phyloP scores from a whole-genome alignment of 1,140 invertebrate species.

The Rhopalosiphum maidis region DNA sequence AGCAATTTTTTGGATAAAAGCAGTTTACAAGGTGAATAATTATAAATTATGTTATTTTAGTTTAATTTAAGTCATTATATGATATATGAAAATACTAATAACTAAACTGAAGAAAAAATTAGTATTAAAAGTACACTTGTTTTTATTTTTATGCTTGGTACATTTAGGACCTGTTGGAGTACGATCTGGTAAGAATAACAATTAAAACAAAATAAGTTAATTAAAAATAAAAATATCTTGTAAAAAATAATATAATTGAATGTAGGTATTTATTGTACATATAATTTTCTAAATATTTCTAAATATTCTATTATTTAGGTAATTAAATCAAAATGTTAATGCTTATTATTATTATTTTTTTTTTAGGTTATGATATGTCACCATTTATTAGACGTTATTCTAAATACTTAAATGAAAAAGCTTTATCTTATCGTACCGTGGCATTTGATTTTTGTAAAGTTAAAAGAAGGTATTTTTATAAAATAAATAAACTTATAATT shows the following conservation, averaged over 20 bases:
- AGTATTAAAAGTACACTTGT: conserved; percentile 48
- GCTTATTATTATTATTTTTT: conserved; percentile 43
- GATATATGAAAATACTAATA: background rate
- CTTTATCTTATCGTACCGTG: conserved; percentile 94
- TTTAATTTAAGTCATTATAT: background rate
- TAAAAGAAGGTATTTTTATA: conserved; percentile 83
- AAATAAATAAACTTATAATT: background rate
- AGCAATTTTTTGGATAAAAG: conserved; percentile 97
- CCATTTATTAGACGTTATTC: conserved; percentile 98
- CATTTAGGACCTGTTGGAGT: conserved; percentile 50
- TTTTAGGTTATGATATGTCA: conserved; percentile 98
- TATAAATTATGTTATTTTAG: background rate
- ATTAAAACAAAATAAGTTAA: conserved; percentile 34
- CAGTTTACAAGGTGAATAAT: conserved; percentile 84
- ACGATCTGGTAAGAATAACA: conserved; percentile 55
- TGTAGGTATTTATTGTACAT: background rate
- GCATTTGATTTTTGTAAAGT: conserved; percentile 99
- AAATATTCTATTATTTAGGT: background rate
- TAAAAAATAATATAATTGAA: background rate
- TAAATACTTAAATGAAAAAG: conserved; percentile 99
- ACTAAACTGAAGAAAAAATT: conserved; percentile 29
- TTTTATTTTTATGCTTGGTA: conserved; percentile 57
- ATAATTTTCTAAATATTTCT: background rate
- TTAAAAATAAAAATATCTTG: background rate
- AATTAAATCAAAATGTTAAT: conserved; percentile 58